Conservation (phyloP, 2,888 invertebrate species). For the Phrixothrix hirtus region DNA sequence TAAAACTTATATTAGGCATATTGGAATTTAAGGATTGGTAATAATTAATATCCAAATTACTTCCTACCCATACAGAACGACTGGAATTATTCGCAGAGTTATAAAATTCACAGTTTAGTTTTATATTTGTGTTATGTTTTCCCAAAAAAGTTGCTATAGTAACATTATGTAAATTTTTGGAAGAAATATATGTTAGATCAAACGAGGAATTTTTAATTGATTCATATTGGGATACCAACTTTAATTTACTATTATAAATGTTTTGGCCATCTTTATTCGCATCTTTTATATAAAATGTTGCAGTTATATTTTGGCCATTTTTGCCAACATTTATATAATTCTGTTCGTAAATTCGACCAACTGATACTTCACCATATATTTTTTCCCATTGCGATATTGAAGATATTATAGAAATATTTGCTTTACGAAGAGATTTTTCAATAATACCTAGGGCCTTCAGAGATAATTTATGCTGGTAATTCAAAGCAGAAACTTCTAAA, state of each 20-base stretch:
- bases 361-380: neutral
- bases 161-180: conserved; percentile 1
- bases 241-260: neutral
- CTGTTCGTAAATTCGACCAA: conserved; percentile 4
- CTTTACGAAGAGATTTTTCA: neutral
- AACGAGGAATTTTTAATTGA: conserved; percentile 9
- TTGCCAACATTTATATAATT: conserved; percentile 9
- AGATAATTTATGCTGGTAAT: neutral
- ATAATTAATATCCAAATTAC: too few relatives aligned
- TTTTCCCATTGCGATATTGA: conserved; percentile 13
- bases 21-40: too few relatives aligned
- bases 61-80: too few relatives aligned
- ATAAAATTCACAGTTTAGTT: too few relatives aligned
- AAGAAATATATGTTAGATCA: conserved; percentile 3
- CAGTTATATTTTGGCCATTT: conserved; percentile 8
- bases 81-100: too few relatives aligned
- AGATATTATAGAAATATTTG: conserved; percentile 1
- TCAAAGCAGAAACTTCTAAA: too few relatives aligned
- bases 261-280: neutral
- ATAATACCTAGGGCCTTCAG: neutral
- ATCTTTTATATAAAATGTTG: conserved; percentile 1
- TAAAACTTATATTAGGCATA: too few relatives aligned
- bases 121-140: neutral
- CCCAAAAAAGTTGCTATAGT: neutral
- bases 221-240: conserved; percentile 1